Evolutionary conservation across 1,140 invertebrate species (phyloP), one percentile per base, ranked within the genome.

Genomic region (Anastatus disparis): DNA sequence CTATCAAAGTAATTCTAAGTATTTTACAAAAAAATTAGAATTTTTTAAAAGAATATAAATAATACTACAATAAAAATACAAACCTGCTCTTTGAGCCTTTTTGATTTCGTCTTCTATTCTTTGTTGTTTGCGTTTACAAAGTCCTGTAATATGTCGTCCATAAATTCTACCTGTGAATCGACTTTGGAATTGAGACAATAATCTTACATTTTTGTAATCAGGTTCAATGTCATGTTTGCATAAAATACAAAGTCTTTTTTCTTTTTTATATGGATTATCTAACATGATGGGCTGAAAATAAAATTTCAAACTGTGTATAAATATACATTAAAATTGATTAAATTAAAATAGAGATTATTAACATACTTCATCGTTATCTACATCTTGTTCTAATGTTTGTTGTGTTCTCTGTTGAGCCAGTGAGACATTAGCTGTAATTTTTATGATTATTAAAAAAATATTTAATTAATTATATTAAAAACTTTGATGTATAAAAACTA

Each of bases 111-210:
- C 77, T 80, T 93, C 90, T 0, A 97, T 87, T 70, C 84, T 79
- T 50, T 88, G 82, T 75, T 97, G 94, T 77, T 95, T 93, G 6
- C 81, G 74, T 80, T 90, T 89, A 80, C 95, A 97, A 3, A 96
- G 84, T 6, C 94, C 94, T 31, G 97, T 99, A 62, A 99, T 95
- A 77, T 98, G 93, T 73, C 92, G 88, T 0, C 94, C 94, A 85
- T 98, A 99, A 65, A 97, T 90, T 74, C 90, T 88, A 10, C 97
- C 97, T 12, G 97, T 98, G 77, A 93, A 95, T 0, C 94, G 91
- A 48, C 96, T 98, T 79, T 98, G 92, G 85, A 99, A 99, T 81
- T 99, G 97, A 15, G 95, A 97, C 2, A 99, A 82, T 7, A 99
- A 82, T 63, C 93, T 90, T 0, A 92, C 89, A 86, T 99, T 99